A percentile compares a stretch with the other conserved stretches of the same genome.
These are phyloP conservation scores for Pogoniulus pusillus DNA, from an alignment of 2,797 vertebrate genomes.

Conservation along the genomic window DNA sequence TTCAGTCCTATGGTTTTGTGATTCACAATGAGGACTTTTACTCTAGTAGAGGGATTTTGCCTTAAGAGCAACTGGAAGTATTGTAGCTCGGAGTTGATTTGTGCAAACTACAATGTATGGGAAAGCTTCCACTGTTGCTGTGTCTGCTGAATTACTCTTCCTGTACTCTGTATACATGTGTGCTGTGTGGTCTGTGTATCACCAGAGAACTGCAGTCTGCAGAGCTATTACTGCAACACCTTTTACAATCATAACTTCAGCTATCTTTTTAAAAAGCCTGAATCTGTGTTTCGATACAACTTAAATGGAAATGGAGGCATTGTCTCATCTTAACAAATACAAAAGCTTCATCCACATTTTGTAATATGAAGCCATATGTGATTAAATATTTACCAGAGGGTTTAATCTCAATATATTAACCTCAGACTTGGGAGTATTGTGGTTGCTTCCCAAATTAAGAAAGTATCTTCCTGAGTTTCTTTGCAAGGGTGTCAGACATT, in stretches of 20 bases:
- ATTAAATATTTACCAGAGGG: conserved; percentile 11
- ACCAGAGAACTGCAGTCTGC: background rate
- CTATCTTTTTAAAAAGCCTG: background rate
- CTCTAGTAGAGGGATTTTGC: background rate
- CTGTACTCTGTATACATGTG: background rate
- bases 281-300: background rate
- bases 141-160: background rate
- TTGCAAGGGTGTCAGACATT: background rate
- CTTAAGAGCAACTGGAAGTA: background rate
- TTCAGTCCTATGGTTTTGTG: background rate
- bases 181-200: background rate
- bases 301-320: background rate
- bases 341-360: conserved; percentile 23
- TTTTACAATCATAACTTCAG: background rate
- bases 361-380: background rate
- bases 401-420: conserved; percentile 23
- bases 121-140: background rate
- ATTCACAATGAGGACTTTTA: background rate
- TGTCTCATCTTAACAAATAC: background rate
- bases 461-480: conserved; percentile 1
- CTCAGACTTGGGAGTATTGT: conserved; percentile 18
- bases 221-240: background rate
- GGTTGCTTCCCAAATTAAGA: conserved; percentile 23
- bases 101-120: background rate
- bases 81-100: background rate